Evolutionary conservation across 2,113 vertebrate species (phyloP).

Genomic region (Monopterus albus): DNA sequence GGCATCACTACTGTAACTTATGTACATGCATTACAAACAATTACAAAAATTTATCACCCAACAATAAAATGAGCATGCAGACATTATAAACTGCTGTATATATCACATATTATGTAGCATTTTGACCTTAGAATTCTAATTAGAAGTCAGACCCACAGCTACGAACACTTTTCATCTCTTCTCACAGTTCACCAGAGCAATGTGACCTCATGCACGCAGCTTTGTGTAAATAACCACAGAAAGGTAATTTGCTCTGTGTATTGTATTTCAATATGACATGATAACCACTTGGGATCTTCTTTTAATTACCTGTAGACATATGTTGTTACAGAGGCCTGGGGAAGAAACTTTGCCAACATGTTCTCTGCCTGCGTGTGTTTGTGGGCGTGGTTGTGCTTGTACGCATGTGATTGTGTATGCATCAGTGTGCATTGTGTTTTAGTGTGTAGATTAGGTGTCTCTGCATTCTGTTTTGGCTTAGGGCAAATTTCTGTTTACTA

Average conservation of each 20-base stretch:
- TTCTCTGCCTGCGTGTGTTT: slow-evolving; percentile 33
- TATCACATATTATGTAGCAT: not conserved
- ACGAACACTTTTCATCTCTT: not conserved
- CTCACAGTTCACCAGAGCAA: slow-evolving; percentile 39
- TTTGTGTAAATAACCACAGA: slow-evolving; percentile 75
- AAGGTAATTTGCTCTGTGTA: slow-evolving; percentile 76
- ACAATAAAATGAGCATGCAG: not conserved
- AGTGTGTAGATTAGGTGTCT: slow-evolving; percentile 55
- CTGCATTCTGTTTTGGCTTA: slow-evolving; percentile 66
- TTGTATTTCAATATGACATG: slow-evolving; percentile 80
- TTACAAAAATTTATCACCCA: not conserved
- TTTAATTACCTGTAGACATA: slow-evolving; percentile 85
- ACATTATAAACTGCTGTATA: not conserved
- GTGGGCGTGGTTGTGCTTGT: slow-evolving; percentile 26
- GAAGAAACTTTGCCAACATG: slow-evolving; percentile 70
- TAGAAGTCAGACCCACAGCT: slow-evolving; percentile 31
- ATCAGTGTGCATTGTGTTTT: slow-evolving; percentile 30
- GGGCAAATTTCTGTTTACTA: slow-evolving; percentile 68
- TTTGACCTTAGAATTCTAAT: slow-evolving; percentile 34
- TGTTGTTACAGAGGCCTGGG: slow-evolving; percentile 72
- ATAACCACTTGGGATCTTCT: slow-evolving; percentile 75
- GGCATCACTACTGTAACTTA: not conserved
- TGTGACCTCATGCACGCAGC: slow-evolving; percentile 52
- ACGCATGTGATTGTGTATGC: slow-evolving; percentile 12
- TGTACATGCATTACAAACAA: slow-evolving; percentile 2